Conservation (phyloP, 2,888 invertebrate species). For the Sepiola atlantica region DNA sequence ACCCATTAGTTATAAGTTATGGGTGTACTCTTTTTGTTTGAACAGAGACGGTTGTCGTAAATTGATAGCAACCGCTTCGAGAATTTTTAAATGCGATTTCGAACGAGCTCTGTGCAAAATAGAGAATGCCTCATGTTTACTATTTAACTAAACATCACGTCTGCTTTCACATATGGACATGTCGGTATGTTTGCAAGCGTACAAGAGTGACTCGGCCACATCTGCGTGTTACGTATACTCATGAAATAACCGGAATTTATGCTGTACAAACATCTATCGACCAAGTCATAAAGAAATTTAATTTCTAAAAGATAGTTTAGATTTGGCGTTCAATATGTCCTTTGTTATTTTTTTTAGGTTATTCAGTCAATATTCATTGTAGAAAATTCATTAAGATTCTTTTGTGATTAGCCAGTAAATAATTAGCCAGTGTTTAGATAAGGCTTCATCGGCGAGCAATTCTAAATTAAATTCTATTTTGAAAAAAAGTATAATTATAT, state of each 20-base stretch:
- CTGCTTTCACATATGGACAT: background rate
- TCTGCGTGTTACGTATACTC: background rate
- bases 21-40: too few species aligned
- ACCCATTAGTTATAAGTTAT: too few species aligned
- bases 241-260: background rate
- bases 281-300: background rate
- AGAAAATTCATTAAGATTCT: constrained; percentile 19
- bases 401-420: constrained; percentile 18
- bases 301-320: background rate
- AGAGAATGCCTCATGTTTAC: too few species aligned
- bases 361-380: constrained; percentile 32
- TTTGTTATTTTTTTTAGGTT: background rate
- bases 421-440: background rate
- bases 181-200: background rate
- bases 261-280: background rate
- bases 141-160: background rate
- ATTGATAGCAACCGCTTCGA: too few species aligned
- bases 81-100: too few species aligned
- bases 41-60: too few species aligned
- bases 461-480: constrained; percentile 5
- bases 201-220: background rate
- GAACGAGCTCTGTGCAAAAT: too few species aligned
- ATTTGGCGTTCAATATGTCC: background rate
- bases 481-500: background rate
- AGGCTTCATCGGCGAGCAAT: background rate